phyloP scores from a whole-genome alignment of 2,113 vertebrate species.

The Mirounga angustirostris region DNA sequence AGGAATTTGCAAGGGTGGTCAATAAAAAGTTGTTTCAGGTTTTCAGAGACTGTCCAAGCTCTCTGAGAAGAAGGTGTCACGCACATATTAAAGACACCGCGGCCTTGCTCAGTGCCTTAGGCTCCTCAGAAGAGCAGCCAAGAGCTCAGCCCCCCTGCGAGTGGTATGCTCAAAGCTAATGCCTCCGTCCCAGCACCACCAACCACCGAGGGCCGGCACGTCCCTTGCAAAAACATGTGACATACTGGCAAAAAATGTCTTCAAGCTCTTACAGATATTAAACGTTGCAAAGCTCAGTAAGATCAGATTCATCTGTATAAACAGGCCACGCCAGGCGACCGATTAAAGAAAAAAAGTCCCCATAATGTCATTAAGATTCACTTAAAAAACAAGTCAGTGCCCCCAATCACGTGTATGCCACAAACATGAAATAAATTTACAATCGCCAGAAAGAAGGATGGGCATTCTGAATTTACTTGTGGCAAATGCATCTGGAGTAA shows the following conservation, averaged over 20 bases:
- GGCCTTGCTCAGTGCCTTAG: not conserved
- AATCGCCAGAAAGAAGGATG: not conserved
- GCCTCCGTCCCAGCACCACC: not conserved
- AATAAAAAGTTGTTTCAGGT: not conserved
- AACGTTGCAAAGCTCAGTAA: not conserved
- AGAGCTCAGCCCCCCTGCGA: not conserved
- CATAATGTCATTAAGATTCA: not conserved
- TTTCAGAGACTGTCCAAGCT: not conserved
- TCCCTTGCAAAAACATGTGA: not conserved
- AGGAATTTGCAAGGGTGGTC: not conserved
- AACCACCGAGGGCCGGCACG: not conserved
- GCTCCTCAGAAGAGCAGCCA: not conserved
- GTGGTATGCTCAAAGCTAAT: not conserved
- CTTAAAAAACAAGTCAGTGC: not conserved
- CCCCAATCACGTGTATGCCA: conserved; percentile 74
- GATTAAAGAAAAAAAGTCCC: not conserved
- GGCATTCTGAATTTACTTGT: conserved; percentile 75
- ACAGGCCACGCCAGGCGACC: not conserved
- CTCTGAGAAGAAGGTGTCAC: accelerated
- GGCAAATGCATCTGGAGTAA: conserved; percentile 91
- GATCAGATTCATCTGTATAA: not conserved
- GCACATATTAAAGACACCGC: not conserved
- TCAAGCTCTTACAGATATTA: not conserved
- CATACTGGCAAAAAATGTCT: not conserved
- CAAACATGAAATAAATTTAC: conserved; percentile 80